phyloP scores from a whole-genome alignment of 2,113 vertebrate genomes.

The Pseudopodoces humilis region DNA sequence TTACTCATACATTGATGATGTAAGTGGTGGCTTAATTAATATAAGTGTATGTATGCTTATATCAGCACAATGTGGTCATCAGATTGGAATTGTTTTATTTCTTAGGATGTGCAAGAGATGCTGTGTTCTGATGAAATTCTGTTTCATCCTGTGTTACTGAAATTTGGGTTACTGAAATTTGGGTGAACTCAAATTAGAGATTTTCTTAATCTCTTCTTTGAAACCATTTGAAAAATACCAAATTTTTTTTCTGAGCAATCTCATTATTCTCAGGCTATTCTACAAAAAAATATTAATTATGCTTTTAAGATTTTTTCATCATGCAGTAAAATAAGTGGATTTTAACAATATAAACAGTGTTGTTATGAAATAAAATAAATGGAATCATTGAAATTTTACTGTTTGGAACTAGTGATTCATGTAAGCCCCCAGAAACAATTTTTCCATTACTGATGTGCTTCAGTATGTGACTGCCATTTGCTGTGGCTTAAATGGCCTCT shows the following conservation, averaged over 20 bases:
- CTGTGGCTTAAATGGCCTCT: background rate
- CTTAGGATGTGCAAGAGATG: background rate
- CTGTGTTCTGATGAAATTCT: background rate
- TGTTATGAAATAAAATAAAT: background rate
- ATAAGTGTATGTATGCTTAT: background rate
- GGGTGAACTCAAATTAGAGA: background rate
- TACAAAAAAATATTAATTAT: background rate
- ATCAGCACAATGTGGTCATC: background rate
- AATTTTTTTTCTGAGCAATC: background rate
- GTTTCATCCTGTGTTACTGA: background rate
- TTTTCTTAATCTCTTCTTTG: background rate
- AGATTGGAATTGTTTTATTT: background rate
- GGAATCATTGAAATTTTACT: background rate
- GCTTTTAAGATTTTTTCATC: background rate
- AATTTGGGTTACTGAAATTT: background rate
- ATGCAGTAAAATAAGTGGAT: background rate
- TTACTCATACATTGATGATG: background rate
- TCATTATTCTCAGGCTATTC: background rate
- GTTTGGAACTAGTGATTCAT: background rate
- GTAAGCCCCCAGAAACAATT: background rate
- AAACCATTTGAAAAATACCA: background rate
- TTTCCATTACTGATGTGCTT: background rate
- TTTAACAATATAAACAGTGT: background rate
- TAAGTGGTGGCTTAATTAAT: background rate
- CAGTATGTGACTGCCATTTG: background rate